Conservation (phyloP, 2,888 invertebrate species). For the Xanthostigma xanthostigma region DNA sequence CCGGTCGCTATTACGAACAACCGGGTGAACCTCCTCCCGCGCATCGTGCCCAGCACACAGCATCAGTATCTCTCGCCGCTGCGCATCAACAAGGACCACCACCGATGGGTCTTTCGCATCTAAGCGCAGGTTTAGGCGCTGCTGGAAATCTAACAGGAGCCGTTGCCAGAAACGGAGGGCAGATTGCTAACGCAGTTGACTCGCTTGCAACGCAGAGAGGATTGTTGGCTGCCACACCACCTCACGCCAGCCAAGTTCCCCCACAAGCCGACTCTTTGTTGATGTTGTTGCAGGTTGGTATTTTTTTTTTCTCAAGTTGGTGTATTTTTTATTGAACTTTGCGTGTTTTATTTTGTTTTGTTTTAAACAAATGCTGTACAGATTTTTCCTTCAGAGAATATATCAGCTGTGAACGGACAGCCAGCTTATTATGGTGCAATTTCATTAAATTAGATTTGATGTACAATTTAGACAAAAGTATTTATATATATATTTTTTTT, state of each 20-base stretch:
- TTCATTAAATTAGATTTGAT: too few species aligned
- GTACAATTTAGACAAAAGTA: too few species aligned
- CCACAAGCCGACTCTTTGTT: conserved; percentile 71
- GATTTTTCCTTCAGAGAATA: too few species aligned
- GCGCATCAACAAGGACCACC: conserved; percentile 26
- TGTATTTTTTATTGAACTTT: too few species aligned
- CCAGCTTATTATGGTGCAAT: too few species aligned
- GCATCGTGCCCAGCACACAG: conserved; percentile 27
- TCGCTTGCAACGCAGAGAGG: conserved; percentile 36
- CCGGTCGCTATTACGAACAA: conserved; percentile 38
- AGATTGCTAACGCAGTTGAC: conserved; percentile 27
- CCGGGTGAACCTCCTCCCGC: conserved; percentile 48
- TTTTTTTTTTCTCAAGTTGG: neutral
- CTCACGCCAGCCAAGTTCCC: conserved; percentile 64
- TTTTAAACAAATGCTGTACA: too few species aligned
- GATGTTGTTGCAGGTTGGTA: conserved; percentile 53
- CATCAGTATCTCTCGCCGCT: conserved; percentile 26
- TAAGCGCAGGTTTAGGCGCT: conserved; percentile 27
- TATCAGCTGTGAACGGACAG: too few species aligned
- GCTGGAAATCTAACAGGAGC: conserved; percentile 29
- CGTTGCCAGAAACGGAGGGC: conserved; percentile 22
- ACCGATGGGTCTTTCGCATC: conserved; percentile 19
- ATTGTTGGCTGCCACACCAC: conserved; percentile 42
- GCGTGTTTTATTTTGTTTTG: too few species aligned
- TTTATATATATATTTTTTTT: conserved; percentile 8